Evolutionary conservation across 1,140 invertebrate genomes (phyloP), one percentile per base, ranked within the genome.

Genomic region (Heliconius hermathena): DNA sequence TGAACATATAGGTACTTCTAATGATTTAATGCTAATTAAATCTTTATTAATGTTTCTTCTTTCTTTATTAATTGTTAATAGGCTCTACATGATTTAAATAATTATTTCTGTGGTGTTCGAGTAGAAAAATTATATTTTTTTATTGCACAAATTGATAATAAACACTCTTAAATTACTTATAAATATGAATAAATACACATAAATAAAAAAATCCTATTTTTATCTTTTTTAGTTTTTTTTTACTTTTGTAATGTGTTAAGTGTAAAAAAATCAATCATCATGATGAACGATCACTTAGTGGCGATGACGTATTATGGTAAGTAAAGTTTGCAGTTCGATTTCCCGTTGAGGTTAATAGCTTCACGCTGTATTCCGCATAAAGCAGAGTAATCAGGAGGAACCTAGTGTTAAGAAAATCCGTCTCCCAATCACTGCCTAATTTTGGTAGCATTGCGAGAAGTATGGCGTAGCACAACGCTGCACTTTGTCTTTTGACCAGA

Each of bases 221-320:
- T 75, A 60, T 20, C 60, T 57, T 38, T 76, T 75, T 66, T 29
- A 79, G 78, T 79, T 72, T 49, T 54, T n/a, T 76, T 72, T 66
- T 46, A 16, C 52, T 26, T 66, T 76, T 76, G 74, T 74, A 38
- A 77, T 82, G 73, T 77, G 49, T 73, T 81, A 57, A 74, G 33
- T 79, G 74, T 66, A 46, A 71, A 76, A 73, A 22, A 76, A 73
- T 57, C 54, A 26, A 54, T 71, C 38, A 84, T 26, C 75, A 93
- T 89, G 90, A 93, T 93, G 54, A 93, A 90, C 74, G 89, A 93
- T 75, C 82, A 87, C 70, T 57, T 91, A 60, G 83, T 91, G 13
- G 85, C 85, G 72, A 91, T 92, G 91, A 82, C 90, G n/a, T 93
- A 88, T 78, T 91, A 91, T 74, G 90, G 91, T 93, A 84, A 93